Base-by-base conservation (phyloP, 1,140 invertebrate genomes). In the Dendrolimus kikuchii region DNA sequence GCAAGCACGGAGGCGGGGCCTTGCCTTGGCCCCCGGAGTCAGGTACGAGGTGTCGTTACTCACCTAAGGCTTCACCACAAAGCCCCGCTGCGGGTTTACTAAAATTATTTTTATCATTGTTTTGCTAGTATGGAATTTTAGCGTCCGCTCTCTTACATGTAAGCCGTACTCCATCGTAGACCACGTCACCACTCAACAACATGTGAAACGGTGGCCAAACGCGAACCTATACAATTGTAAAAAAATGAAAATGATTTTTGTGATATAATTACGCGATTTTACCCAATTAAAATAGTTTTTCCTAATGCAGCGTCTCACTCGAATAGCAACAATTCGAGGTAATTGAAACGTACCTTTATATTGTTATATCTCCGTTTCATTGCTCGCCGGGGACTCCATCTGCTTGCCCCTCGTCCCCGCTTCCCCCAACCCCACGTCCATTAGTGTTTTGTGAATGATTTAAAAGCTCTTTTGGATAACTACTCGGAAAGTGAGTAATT, bases 361-460 rank as follows among this genome's bases (percentile, higher is more conserved):
- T 82, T 83, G 82, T 83, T 82, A 82, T 81, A 86, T 84, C 79
- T 81, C 74, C 67, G 81, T 86, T 83, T 84, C 82, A 84, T 86
- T 82, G 82, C 78, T 73, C 76, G 74, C 73, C 59, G 59, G 80
- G 80, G 82, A 86, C 60, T 81, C 74, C 77, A 83, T 77, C 76
- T 81, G 76, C 71, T 74, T 66, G 40, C 60, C 63, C 58, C 61
- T 58, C 55, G 57, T 60, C 44, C 51, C 67, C 51, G 47, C 40
- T 38, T 6, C 44, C 38, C 52, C 7, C 66, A 65, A 69, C 79
- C 76, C 78, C 76, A 79, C 81, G 82, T 86, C 82, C 82, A 86
- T 86, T 86, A 86, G 82, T 86, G 82, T 86, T 86, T 86, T 86
- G 82, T 86, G 82, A 86, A 86, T 86, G 82, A 86, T 86, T 86